A percentile compares a stretch with the other conserved stretches of the same genome.
phyloP scores from a whole-genome alignment of 1,140 invertebrate genomes.

The Mamestra configurata region DNA sequence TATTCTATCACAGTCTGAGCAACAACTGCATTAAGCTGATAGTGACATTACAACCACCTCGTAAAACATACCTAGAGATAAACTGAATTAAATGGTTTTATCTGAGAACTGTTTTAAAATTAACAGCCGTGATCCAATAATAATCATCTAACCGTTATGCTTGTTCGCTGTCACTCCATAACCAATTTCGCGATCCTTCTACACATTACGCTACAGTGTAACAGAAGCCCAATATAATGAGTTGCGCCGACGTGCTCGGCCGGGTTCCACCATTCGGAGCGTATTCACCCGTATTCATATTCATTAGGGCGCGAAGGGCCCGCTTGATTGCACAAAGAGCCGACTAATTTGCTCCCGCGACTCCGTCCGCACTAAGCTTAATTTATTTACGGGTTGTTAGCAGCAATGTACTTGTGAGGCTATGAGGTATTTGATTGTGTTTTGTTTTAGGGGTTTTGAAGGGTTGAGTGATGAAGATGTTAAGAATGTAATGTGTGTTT shows the following conservation, averaged over 20 bases:
- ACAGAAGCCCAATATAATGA: constrained; percentile 64
- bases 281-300: constrained; percentile 82
- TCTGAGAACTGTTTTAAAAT: no score
- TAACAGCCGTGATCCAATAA: no score
- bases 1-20: no score
- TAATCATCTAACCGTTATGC: no score
- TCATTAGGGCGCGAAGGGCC: constrained; percentile 84
- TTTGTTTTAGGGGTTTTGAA: constrained; percentile 46
- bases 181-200: background rate
- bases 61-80: no score
- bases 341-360: constrained; percentile 83
- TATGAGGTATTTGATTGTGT: constrained; percentile 60
- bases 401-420: constrained; percentile 43
- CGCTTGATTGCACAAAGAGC: constrained; percentile 88
- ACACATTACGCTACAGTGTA: constrained; percentile 57
- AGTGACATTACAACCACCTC: no score
- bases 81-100: no score
- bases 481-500: background rate
- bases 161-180: no score
- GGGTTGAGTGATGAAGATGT: background rate
- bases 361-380: constrained; percentile 71
- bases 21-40: no score
- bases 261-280: constrained; percentile 63
- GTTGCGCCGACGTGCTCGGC: constrained; percentile 66
- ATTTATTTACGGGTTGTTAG: constrained; percentile 72